phyloP scores from a whole-genome alignment of 2,113 vertebrate species.

The Colistium nudipinnis region DNA sequence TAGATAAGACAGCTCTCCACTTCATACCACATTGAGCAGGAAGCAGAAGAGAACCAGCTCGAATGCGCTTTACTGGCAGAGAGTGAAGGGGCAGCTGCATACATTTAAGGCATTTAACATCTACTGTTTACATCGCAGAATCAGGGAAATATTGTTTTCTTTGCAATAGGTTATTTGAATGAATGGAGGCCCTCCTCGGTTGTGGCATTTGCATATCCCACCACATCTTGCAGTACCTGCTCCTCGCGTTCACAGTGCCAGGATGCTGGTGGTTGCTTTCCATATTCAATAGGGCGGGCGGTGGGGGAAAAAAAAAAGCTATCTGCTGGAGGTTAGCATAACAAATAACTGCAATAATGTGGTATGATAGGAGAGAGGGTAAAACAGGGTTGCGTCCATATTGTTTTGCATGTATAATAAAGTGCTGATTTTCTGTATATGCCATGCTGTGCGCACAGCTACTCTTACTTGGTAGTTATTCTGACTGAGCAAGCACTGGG shows the following conservation, averaged over 20 bases:
- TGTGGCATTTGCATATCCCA: slow-evolving; percentile 10
- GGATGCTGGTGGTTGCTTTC: slow-evolving; percentile 13
- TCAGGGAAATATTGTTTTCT: not conserved
- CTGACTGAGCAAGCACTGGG: slow-evolving; percentile 2
- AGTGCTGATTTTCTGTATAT: slow-evolving; percentile 17
- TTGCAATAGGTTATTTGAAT: not conserved
- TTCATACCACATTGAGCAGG: slow-evolving; percentile 35
- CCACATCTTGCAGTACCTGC: not conserved
- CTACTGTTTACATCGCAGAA: slow-evolving; percentile 8
- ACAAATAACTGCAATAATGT: slow-evolving; percentile 30
- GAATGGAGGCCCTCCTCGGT: slow-evolving; percentile 10
- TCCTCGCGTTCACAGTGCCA: slow-evolving; percentile 32
- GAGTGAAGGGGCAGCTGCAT: slow-evolving; percentile 12
- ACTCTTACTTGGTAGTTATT: slow-evolving; percentile 16
- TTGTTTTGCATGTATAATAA: slow-evolving; percentile 28
- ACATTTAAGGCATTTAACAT: slow-evolving; percentile 12
- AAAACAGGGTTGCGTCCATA: not conserved
- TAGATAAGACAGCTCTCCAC: too few species aligned
- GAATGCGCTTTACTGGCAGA: slow-evolving; percentile 46
- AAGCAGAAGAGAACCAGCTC: too few species aligned
- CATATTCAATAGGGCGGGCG: slow-evolving; percentile 18
- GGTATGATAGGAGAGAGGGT: slow-evolving; percentile 1
- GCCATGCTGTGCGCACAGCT: not conserved
- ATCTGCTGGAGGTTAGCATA: slow-evolving; percentile 25
- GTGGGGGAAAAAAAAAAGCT: slow-evolving; percentile 32